Percentiles rank a stretch among this genome's conserved stretches.
Conservation (phyloP, 1,140 invertebrate genomes). For the Bradysia coprophila region DNA sequence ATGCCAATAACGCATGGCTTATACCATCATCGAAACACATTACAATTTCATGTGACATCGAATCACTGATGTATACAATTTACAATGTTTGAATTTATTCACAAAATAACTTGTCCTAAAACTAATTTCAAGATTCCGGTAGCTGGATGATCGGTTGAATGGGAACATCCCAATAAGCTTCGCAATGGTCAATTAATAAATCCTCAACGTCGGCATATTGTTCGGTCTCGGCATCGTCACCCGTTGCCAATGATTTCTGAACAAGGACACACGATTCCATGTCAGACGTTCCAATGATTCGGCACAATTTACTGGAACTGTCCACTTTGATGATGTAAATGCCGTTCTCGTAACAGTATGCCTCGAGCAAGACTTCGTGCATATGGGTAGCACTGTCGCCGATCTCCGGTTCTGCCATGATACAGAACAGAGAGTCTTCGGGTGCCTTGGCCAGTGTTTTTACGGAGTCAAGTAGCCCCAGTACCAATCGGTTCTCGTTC, state of each 20-base stretch:
- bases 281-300: slow-evolving; percentile 24
- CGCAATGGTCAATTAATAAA: slow-evolving; percentile 32
- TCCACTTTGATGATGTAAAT: slow-evolving; percentile 46
- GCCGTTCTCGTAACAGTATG: slow-evolving; percentile 46
- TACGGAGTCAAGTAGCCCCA: slow-evolving; percentile 37
- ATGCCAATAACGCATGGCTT: too few species aligned
- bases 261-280: slow-evolving; percentile 31
- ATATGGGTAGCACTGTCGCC: slow-evolving; percentile 45
- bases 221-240: slow-evolving; percentile 25
- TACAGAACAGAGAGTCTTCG: slow-evolving; percentile 38
- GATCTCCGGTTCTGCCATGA: slow-evolving; percentile 34
- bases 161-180: slow-evolving; percentile 29
- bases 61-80: too few species aligned
- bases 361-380: slow-evolving; percentile 45
- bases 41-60: too few species aligned
- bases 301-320: slow-evolving; percentile 30
- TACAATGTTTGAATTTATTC: not conserved
- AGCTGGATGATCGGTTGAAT: slow-evolving; percentile 31
- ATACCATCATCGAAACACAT: too few species aligned
- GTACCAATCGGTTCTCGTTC: slow-evolving; percentile 34
- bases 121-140: too few species aligned
- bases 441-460: slow-evolving; percentile 34
- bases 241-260: slow-evolving; percentile 27
- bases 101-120: slow-evolving; percentile 21
- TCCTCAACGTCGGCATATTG: slow-evolving; percentile 24